Conservation (phyloP, 2,797 vertebrate species). For the Diplodus sargus region DNA sequence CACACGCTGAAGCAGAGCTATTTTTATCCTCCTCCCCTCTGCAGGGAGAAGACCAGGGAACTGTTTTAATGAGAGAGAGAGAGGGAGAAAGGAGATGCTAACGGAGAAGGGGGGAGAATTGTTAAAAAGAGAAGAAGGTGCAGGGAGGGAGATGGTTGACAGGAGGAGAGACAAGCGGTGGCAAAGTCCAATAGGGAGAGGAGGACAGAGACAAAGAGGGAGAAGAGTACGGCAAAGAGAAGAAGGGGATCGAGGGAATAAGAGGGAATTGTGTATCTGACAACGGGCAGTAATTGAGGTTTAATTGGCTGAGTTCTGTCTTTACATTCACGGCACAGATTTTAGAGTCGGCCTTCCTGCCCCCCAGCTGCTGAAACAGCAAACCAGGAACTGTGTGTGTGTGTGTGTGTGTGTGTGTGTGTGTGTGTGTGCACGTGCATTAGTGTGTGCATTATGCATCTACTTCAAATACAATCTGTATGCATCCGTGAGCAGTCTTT, state of each 20-base stretch:
- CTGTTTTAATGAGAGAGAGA: conserved; percentile 78
- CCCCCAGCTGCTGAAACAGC: conserved; percentile 52
- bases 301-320: conserved; percentile 66
- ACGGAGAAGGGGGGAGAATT: conserved; percentile 51
- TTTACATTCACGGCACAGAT: conserved; percentile 51
- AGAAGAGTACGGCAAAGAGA: neutral
- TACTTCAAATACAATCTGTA: conserved; percentile 21
- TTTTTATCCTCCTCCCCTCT: conserved; percentile 78
- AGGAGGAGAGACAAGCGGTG: conserved; percentile 32
- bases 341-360: conserved; percentile 18
- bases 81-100: conserved; percentile 52
- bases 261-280: conserved; percentile 26
- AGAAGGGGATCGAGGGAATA: conserved; percentile 21
- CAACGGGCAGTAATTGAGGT: conserved; percentile 50
- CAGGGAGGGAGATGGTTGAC: conserved; percentile 26
- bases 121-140: conserved; percentile 58
- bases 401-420: neutral
- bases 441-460: conserved; percentile 9
- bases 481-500: neutral
- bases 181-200: conserved; percentile 9
- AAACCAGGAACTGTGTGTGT: conserved; percentile 10
- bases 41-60: conserved; percentile 68
- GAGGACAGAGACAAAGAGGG: neutral
- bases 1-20: conserved; percentile 70
- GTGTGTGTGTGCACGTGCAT: neutral